phyloP scores from a whole-genome alignment of 1,140 invertebrate genomes.

The Bombus pyrosoma region DNA sequence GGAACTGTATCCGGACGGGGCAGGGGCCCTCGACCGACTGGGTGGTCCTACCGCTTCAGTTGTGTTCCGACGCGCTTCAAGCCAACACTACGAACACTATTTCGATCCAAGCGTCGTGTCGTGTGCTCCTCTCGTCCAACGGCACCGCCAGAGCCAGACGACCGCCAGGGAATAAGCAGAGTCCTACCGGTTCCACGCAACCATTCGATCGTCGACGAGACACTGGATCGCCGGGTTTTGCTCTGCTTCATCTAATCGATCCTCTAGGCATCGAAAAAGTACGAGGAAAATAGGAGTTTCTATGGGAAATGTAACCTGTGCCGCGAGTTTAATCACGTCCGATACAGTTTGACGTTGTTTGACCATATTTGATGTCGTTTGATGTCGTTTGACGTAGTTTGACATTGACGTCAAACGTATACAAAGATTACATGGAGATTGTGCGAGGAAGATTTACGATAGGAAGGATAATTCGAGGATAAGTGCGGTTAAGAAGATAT shows the following conservation, averaged over 20 bases:
- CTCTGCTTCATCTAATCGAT: too few relatives aligned
- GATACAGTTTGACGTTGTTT: not conserved
- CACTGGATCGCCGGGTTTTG: not conserved
- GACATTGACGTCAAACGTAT: not conserved
- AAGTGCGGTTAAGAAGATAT: not conserved
- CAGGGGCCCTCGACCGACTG: conserved; percentile 80
- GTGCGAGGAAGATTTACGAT: not conserved
- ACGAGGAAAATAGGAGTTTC: not conserved
- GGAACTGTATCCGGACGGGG: conserved; percentile 75
- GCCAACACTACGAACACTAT: conserved; percentile 79
- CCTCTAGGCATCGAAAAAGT: not conserved
- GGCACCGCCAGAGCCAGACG: conserved; percentile 23
- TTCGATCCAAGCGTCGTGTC: conserved; percentile 58
- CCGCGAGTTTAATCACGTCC: not conserved
- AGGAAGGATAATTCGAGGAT: not conserved
- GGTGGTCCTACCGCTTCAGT: conserved; percentile 83
- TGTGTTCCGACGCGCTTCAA: conserved; percentile 82
- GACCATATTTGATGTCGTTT: not conserved
- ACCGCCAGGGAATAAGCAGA: conserved; percentile 18
- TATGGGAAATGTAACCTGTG: not conserved
- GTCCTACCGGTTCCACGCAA: conserved; percentile 42
- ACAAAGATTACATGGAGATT: not conserved
- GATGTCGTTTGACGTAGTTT: not conserved
- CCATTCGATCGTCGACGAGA: not conserved
- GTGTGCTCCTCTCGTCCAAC: conserved; percentile 32